phyloP scores from a whole-genome alignment of 1,140 invertebrate species.

The Leucophenga varia region DNA sequence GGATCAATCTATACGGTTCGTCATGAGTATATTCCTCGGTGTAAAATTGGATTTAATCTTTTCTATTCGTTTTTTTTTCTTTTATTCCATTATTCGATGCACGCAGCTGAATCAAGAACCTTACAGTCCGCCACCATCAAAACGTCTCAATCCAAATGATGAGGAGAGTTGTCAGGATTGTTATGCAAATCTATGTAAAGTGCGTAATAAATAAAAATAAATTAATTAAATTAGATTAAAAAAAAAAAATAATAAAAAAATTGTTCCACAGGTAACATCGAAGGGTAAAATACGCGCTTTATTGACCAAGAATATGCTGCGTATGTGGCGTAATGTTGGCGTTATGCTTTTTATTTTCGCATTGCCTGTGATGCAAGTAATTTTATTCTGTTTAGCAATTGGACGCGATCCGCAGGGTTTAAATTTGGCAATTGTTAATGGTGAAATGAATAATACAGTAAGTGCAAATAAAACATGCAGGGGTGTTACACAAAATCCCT shows the following conservation, averaged over 20 bases:
- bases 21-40: constrained; percentile 13
- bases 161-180: constrained; percentile 54
- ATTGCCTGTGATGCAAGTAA: constrained; percentile 90
- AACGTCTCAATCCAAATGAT: constrained; percentile 45
- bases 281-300: constrained; percentile 75
- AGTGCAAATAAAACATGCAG: too few species aligned
- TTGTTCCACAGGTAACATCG: constrained; percentile 59
- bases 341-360: constrained; percentile 91
- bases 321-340: constrained; percentile 90
- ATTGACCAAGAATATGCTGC: constrained; percentile 88
- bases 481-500: constrained; percentile 9
- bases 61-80: background rate
- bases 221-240: too few species aligned
- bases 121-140: constrained; percentile 42
- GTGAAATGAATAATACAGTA: constrained; percentile 69
- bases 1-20: constrained; percentile 61
- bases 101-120: constrained; percentile 49
- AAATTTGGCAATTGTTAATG: constrained; percentile 82
- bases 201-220: too few species aligned
- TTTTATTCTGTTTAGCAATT: constrained; percentile 92
- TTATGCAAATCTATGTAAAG: constrained; percentile 39
- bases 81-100: background rate
- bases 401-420: constrained; percentile 86
- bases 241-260: too few species aligned
- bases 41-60: background rate